Base-by-base conservation (phyloP, 2,797 vertebrate genomes). In the Discoglossus pictus region DNA sequence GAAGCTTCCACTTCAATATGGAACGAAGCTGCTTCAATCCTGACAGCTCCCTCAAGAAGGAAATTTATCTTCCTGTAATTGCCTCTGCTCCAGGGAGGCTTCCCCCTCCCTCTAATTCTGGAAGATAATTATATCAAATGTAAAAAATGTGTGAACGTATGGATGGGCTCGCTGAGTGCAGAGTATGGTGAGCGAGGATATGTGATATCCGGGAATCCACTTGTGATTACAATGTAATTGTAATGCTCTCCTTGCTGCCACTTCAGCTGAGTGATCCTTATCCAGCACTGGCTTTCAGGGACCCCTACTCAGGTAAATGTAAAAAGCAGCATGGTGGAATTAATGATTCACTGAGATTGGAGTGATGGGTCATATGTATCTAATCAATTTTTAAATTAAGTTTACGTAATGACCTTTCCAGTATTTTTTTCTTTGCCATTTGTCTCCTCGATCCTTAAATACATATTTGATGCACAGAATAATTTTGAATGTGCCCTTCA, bases 31-130 rank as follows among this genome's bases (percentile, higher is more conserved):
- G 87, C 88, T 88, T 90, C 86, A 89, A 86, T 86, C 82, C 84
- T 90, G 89, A 90, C 89, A 91, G 85, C 80, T 88, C 73, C 79
- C 86, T 83, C 78, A 85, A 82, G 83, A 88, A 87, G 82, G 83
- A 89, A 88, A 91, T 91, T 88, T 90, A 90, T 91, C 87, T 90
- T 84, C 76, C 69, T 80, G 85, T 91, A 89, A 90, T 90, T 89
- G 85, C 86, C 83, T 90, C 69, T 80, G 79, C 86, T 85, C 83
- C 86, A 83, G 77, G 82, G 83, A 89, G 86, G 74, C 82, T 84
- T 78, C 60, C 50, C 52, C 34, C 15, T 10, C 34, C 44, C 52
- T 47, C 52, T 77, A 87, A 87, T 88, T 87, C 80, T 80, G 82
- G 73, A 76, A 86, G 84, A 84, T 89, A 89, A 89, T 90, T 89